Conservation (phyloP, 2,113 vertebrate genomes). For the Sapajus apella region DNA sequence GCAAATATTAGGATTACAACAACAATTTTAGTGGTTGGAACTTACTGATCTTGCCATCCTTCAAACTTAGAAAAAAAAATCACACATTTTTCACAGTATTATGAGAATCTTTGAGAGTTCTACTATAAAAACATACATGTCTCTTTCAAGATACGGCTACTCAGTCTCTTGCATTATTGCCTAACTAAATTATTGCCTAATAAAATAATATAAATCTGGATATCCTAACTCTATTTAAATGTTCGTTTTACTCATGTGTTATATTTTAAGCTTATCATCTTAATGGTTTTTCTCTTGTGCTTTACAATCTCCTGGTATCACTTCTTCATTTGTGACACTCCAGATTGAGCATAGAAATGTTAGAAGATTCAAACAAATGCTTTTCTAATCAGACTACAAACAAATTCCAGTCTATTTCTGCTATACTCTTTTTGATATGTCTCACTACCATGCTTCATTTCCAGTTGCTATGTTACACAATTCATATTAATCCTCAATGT, state of each 20-base stretch:
- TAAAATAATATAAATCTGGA: conserved; percentile 1
- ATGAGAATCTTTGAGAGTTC: background rate
- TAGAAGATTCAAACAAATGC: background rate
- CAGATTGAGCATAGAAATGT: background rate
- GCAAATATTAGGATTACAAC: background rate
- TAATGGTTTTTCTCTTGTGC: background rate
- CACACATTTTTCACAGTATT: background rate
- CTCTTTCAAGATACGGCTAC: background rate
- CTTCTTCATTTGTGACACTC: background rate
- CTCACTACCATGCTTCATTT: background rate
- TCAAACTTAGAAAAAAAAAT: background rate
- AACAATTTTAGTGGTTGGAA: background rate
- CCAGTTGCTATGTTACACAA: background rate
- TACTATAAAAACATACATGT: background rate
- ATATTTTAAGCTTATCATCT: background rate
- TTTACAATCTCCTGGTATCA: background rate
- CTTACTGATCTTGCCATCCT: background rate
- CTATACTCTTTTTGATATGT: background rate
- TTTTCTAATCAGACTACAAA: background rate
- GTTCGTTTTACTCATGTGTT: background rate
- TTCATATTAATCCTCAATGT: background rate
- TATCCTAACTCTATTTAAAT: background rate
- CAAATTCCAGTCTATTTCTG: background rate
- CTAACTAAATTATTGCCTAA: background rate
- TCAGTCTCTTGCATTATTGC: background rate